These are phyloP conservation scores for Zelleria hepariella DNA, from an alignment of 2,888 invertebrate species.

Conservation along the genomic window DNA sequence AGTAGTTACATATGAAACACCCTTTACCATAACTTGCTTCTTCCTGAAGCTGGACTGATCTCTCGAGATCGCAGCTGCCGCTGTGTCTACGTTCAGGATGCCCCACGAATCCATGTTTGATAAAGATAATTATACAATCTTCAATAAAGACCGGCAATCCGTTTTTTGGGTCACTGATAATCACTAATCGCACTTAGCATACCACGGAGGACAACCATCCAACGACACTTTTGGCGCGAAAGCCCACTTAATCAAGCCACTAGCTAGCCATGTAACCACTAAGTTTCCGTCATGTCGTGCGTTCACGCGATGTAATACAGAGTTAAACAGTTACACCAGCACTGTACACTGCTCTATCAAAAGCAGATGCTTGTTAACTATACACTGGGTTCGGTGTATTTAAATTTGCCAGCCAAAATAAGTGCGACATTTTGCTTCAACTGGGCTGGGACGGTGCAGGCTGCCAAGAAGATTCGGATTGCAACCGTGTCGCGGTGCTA, in stretches of 20 bases:
- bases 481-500: conserved; percentile 45
- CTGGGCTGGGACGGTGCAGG: conserved; percentile 48
- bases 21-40: conserved; percentile 48
- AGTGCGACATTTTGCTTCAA: conserved; percentile 69
- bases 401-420: conserved; percentile 71
- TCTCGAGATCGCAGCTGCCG: conserved; percentile 77
- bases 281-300: conserved; percentile 8
- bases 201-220: conserved; percentile 23
- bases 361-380: conserved; percentile 4
- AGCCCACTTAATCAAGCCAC: conserved; percentile 13
- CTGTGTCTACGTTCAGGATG: conserved; percentile 75
- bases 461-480: conserved; percentile 66
- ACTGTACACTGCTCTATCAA: conserved; percentile 27
- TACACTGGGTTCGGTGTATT: conserved; percentile 21
- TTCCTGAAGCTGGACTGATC: conserved; percentile 75
- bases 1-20: too few relatives aligned
- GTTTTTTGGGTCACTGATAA: conserved; percentile 13
- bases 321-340: conserved; percentile 25
- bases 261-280: background rate
- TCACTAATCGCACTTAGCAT: conserved; percentile 1
- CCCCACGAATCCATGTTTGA: conserved; percentile 80
- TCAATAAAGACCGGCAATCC: conserved; percentile 19
- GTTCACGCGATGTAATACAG: conserved; percentile 20
- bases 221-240: conserved; percentile 38
- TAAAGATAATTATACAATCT: conserved; percentile 2